Evolutionary conservation across 2,113 vertebrate genomes (phyloP).

Genomic region (Aythya baeri): DNA sequence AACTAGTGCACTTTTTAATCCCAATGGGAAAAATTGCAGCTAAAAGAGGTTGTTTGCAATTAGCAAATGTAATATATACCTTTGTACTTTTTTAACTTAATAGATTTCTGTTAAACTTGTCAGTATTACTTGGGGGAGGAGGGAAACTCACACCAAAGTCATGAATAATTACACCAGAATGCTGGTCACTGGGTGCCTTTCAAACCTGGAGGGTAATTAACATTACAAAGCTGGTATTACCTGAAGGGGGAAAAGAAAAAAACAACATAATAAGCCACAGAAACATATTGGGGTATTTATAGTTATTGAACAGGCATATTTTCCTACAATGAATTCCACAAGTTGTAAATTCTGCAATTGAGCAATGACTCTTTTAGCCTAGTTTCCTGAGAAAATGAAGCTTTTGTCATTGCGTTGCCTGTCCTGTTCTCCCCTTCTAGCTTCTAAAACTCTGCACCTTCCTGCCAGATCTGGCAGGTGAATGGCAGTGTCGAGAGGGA

Average conservation of each 20-base stretch:
- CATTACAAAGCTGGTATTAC: constrained; percentile 50
- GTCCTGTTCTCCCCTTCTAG: constrained; percentile 14
- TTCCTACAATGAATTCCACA: constrained; percentile 42
- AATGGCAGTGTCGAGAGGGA: background rate
- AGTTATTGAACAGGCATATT: constrained; percentile 67
- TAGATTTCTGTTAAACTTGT: constrained; percentile 67
- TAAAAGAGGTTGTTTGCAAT: constrained; percentile 75
- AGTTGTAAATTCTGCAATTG: constrained; percentile 49
- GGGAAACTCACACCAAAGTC: constrained; percentile 30
- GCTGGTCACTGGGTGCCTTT: constrained; percentile 76
- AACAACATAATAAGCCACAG: background rate
- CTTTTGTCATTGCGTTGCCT: constrained; percentile 10
- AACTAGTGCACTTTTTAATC: constrained; percentile 84
- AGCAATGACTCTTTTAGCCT: constrained; percentile 5
- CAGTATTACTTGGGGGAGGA: constrained; percentile 43
- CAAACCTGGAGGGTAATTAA: constrained; percentile 56
- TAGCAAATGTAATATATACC: constrained; percentile 77
- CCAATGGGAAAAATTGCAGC: constrained; percentile 77
- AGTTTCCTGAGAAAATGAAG: constrained; percentile 1
- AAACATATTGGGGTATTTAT: constrained; percentile 58
- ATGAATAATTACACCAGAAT: constrained; percentile 57
- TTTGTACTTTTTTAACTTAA: constrained; percentile 79
- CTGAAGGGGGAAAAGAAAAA: background rate
- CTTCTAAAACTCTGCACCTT: background rate
- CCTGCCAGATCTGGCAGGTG: constrained; percentile 9